A percentile compares a stretch with the other conserved stretches of the same genome.
phyloP scores from a whole-genome alignment of 2,888 invertebrate genomes.

The Teleiodes luculella region DNA sequence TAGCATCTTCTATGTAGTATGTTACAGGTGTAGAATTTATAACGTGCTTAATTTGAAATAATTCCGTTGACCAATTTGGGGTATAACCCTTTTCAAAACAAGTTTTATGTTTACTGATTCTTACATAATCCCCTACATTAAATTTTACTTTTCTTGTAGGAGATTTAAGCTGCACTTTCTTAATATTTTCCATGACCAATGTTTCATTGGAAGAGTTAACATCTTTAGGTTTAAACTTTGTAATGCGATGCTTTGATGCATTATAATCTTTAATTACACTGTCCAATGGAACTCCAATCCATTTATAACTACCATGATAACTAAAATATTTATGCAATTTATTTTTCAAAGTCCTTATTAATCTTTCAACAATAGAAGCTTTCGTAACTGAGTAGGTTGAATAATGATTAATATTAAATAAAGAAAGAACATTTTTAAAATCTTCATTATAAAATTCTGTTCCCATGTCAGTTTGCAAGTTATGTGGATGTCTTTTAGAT shows the following conservation, averaged over 20 bases:
- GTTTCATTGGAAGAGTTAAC: no score
- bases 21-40: slow-evolving; percentile 24
- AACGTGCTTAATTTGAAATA: slow-evolving; percentile 32
- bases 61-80: slow-evolving; percentile 38
- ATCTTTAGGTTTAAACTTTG: background rate
- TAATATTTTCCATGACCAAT: background rate
- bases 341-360: slow-evolving; percentile 5
- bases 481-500: slow-evolving; percentile 11
- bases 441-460: slow-evolving; percentile 30
- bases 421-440: slow-evolving; percentile 30
- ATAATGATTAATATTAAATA: slow-evolving; percentile 29
- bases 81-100: slow-evolving; percentile 34
- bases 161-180: background rate
- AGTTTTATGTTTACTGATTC: slow-evolving; percentile 26
- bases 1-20: background rate
- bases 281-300: background rate
- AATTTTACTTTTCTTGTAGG: slow-evolving; percentile 14
- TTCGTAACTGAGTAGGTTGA: slow-evolving; percentile 20
- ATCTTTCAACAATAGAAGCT: slow-evolving; percentile 21
- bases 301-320: background rate
- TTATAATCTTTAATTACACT: background rate
- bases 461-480: slow-evolving; percentile 27
- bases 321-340: background rate
- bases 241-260: background rate
- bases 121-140: slow-evolving; percentile 28